Conservation (phyloP, 2,888 invertebrate species). For the Ecliptopera silaceata region DNA sequence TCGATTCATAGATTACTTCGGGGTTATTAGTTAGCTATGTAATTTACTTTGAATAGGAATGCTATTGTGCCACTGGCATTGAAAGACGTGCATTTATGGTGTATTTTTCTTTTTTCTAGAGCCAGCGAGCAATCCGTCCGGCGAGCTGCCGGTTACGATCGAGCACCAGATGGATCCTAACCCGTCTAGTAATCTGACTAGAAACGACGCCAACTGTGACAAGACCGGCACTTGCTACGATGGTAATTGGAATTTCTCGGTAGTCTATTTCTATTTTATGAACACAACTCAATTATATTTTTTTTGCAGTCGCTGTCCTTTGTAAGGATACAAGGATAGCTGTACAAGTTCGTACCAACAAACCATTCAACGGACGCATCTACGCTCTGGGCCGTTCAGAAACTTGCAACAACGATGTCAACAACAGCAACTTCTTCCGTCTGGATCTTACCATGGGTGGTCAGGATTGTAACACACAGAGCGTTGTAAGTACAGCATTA, state of each 20-base stretch:
- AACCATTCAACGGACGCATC: conserved; percentile 96
- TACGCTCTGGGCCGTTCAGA: conserved; percentile 96
- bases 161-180: conserved; percentile 90
- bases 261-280: conserved; percentile 21
- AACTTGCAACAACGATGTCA: conserved; percentile 97
- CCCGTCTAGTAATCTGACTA: conserved; percentile 87
- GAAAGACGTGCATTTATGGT: conserved; percentile 32
- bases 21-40: conserved; percentile 48
- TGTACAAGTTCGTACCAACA: conserved; percentile 95
- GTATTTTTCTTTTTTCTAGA: conserved; percentile 70
- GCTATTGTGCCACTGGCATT: conserved; percentile 33
- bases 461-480: conserved; percentile 97
- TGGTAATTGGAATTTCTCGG: conserved; percentile 82
- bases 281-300: conserved; percentile 14
- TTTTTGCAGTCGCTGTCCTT: conserved; percentile 91
- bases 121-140: conserved; percentile 69
- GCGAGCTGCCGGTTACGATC: conserved; percentile 88
- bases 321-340: conserved; percentile 97
- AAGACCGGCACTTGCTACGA: conserved; percentile 97
- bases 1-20: conserved; percentile 54
- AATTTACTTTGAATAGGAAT: conserved; percentile 43
- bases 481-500: conserved; percentile 87
- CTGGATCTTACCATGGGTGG: conserved; percentile 96
- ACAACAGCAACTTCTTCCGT: conserved; percentile 95
- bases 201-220: conserved; percentile 94